Base-by-base conservation (phyloP, 2,113 vertebrate genomes). In the Rhea americana region DNA sequence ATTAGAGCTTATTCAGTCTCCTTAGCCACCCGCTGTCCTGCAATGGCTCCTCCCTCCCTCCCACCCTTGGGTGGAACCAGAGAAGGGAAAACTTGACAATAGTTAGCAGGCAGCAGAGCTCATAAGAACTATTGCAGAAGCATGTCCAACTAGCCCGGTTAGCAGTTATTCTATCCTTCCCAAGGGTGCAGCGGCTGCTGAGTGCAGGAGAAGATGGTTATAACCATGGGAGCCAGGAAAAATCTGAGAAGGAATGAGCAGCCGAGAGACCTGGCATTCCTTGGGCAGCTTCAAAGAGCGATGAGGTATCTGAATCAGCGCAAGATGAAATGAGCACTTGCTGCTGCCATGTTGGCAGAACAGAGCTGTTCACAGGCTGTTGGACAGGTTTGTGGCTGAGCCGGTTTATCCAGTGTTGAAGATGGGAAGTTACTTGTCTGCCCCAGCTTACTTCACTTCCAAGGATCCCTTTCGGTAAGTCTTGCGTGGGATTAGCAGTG, bases 351-450 rank as follows among this genome's bases (percentile, higher is more conserved):
- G 97, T 95, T 97, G 95, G 96, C 97, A 61, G 78, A 32, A 84
- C 91, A 86, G 96, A 93, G 94, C 94, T 89, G 37, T 93, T 96
- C 93, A 82, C 94, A 97, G 94, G 97, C 96, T 53, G 96, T 95
- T 87, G 84, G 96, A 90, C 97, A 25, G 96, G 97, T 97, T 95
- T 97, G 96, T 93, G 75, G 96, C 96, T 91, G 94, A 97, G 96
- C 96, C 89, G 93, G 96, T 96, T 95, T 91, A 58, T 95, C 97
- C 94, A 93, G 93, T 91, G 95, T 50, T 65, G 96, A 98, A 97
- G 96, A 98, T 98, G 98, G 98, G 98, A 95, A 97, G 97, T 97
- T 98, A 98, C 92, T 96, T 97, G 96, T 98, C 98, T 75, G 90
- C 97, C 75, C 95, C 97, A 20, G 96, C 97, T 85, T 97, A 97